These are phyloP conservation scores for Caenorhabditis latens DNA, from an alignment of 1,140 invertebrate species.

Conservation along the genomic window DNA sequence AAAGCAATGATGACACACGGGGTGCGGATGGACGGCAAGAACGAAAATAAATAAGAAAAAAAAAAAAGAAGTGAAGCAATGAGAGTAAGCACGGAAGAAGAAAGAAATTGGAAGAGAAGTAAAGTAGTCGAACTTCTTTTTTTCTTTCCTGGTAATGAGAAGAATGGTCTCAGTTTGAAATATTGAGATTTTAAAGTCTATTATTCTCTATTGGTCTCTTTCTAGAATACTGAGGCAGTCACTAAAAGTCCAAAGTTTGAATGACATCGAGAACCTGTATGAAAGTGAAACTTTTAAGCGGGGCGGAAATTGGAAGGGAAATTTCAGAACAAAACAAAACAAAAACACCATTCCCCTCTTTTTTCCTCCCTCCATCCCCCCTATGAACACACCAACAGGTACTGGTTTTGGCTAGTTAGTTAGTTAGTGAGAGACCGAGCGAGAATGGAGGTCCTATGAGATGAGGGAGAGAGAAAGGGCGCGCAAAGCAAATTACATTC, in stretches of 20 bases:
- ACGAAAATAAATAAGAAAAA: conserved; percentile 10
- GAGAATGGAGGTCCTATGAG: neutral
- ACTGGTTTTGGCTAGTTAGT: conserved; percentile 48
- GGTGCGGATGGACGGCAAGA: neutral
- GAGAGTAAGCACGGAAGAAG: neutral
- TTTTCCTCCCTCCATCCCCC: no score
- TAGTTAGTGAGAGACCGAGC: conserved; percentile 24
- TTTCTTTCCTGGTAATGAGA: neutral
- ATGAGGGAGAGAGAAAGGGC: neutral
- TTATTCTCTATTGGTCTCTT: no score
- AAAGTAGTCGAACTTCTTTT: neutral
- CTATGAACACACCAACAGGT: conserved; percentile 22
- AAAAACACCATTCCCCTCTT: no score
- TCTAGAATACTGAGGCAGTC: no score
- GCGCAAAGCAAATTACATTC: conserved; percentile 51
- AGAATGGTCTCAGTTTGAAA: neutral
- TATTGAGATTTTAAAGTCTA: no score
- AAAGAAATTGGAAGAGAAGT: neutral
- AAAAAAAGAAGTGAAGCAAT: neutral
- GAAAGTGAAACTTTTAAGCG: neutral
- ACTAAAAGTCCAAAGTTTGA: neutral
- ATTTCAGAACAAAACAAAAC: conserved; percentile 27
- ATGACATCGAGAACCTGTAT: conserved; percentile 9
- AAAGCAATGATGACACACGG: neutral
- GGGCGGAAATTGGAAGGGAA: neutral